These are phyloP conservation scores for Sardina pilchardus DNA, from an alignment of 2,113 vertebrate genomes.

Conservation along the genomic window DNA sequence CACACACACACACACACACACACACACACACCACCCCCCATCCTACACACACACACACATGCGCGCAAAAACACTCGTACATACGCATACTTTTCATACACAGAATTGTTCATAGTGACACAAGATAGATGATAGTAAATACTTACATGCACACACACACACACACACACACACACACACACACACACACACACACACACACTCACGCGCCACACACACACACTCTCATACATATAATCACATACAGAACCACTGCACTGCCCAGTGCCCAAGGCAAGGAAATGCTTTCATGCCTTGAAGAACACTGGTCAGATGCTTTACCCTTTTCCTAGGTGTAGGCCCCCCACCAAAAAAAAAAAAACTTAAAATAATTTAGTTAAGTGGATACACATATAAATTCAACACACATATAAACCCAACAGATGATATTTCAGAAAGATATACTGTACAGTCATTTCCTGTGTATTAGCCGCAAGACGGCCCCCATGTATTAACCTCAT, in stretches of 20 bases:
- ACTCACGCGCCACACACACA: neutral
- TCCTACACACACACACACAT: slow-evolving; percentile 3
- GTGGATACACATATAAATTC: neutral
- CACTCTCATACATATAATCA: neutral
- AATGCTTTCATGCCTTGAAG: neutral
- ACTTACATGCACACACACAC: neutral
- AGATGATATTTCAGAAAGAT: neutral
- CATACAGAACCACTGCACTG: neutral
- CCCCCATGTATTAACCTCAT: no score
- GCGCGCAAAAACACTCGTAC: neutral
- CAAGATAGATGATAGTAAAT: no score
- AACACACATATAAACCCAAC: neutral
- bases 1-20: neutral
- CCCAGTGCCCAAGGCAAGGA: no score
- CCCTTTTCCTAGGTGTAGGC: neutral
- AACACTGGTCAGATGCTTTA: neutral
- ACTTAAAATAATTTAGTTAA: neutral
- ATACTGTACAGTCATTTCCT: neutral
- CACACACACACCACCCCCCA: no score
- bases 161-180: slow-evolving; percentile 11
- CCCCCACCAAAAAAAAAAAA: no score
- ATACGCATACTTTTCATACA: neutral
- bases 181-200: neutral
- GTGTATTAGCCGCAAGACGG: no score
- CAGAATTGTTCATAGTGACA: no score